A percentile compares a stretch with the other conserved stretches of the same genome.
These are phyloP conservation scores for Tapirus indicus DNA, from an alignment of 2,797 vertebrate species.

Conservation along the genomic window DNA sequence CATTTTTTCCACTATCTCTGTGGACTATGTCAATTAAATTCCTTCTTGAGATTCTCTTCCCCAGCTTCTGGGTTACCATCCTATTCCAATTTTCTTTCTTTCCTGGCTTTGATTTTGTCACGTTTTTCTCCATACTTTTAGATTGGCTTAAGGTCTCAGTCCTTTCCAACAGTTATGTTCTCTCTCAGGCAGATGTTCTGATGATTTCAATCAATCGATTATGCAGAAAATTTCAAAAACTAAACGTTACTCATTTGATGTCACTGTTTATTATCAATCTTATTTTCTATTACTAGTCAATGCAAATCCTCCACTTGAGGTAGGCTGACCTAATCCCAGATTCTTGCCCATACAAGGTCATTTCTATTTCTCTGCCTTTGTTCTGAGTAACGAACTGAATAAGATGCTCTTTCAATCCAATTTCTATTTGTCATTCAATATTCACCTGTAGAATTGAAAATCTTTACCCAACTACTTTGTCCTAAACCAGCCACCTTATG, in stretches of 20 bases:
- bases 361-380: background rate
- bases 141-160: background rate
- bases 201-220: background rate
- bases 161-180: background rate
- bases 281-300: constrained; percentile 4
- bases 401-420: constrained; percentile 5
- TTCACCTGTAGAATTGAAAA: background rate
- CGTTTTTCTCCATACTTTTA: background rate
- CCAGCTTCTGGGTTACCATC: background rate
- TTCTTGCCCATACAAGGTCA: background rate
- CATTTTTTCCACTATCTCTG: background rate
- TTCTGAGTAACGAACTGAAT: background rate
- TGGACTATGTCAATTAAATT: background rate
- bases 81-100: constrained; percentile 11
- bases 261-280: background rate
- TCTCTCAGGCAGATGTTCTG: constrained; percentile 3
- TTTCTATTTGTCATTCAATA: constrained; percentile 18
- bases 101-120: background rate
- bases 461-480: background rate
- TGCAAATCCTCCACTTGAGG: background rate
- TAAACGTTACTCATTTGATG: background rate
- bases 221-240: constrained; percentile 17
- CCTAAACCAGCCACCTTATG: background rate
- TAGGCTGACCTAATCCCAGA: background rate
- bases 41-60: background rate